Conservation (phyloP, 2,797 vertebrate genomes). For the Clarias laeviceps region DNA sequence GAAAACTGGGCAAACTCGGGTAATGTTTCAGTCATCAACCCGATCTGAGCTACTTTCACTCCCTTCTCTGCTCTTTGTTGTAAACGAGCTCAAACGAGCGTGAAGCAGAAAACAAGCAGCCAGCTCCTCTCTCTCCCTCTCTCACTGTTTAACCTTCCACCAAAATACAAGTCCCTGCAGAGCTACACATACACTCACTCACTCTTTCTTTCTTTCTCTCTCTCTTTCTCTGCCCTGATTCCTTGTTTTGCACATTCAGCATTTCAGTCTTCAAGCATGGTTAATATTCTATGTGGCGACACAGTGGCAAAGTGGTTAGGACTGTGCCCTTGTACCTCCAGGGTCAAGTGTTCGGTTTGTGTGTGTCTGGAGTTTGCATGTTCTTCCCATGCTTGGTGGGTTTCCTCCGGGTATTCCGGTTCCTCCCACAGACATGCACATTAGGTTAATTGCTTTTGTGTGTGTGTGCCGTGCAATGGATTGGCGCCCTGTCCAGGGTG, state of each 20-base stretch:
- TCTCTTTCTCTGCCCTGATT: background rate
- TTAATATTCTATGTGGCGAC: background rate
- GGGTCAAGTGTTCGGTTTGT: too few species aligned
- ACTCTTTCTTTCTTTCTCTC: background rate
- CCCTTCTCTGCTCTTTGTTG: slow-evolving; percentile 51
- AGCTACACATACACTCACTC: background rate
- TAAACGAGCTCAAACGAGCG: slow-evolving; percentile 33
- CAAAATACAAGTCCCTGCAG: slow-evolving; percentile 52
- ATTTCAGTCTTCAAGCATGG: background rate
- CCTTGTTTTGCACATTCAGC: background rate
- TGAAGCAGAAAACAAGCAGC: slow-evolving; percentile 43
- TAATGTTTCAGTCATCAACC: slow-evolving; percentile 17
- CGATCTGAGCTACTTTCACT: slow-evolving; percentile 36
- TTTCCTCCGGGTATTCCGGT: too few species aligned
- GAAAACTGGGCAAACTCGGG: background rate
- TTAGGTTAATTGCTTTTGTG: too few species aligned
- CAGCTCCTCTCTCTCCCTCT: background rate
- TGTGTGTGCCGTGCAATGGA: too few species aligned
- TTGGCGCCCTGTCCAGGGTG: too few species aligned
- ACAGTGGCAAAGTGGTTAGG: too few species aligned
- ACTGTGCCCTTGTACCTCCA: too few species aligned
- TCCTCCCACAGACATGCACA: too few species aligned
- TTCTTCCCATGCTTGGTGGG: too few species aligned
- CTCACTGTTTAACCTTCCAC: background rate
- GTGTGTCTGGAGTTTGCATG: too few species aligned